Conservation (phyloP, 2,797 vertebrate species). For the Leptoclinus maculatus region DNA sequence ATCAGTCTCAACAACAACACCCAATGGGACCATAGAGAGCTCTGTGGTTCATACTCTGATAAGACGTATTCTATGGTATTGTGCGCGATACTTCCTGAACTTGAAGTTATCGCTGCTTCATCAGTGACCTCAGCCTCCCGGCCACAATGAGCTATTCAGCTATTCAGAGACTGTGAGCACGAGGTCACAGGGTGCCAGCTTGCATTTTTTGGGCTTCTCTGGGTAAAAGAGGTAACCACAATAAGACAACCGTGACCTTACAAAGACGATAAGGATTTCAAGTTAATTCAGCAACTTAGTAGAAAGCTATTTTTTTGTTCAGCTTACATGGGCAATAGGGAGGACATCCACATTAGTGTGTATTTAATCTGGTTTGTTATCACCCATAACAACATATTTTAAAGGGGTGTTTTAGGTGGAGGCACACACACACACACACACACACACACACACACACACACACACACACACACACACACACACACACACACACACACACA, state of each 20-base stretch:
- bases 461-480: too few relatives aligned
- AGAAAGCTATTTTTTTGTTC: neutral
- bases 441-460: too few relatives aligned
- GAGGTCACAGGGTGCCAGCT: conserved; percentile 29
- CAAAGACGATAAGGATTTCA: neutral
- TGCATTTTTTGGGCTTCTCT: conserved; percentile 23
- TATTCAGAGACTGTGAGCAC: conserved; percentile 17
- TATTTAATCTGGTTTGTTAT: neutral
- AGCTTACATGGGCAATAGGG: neutral
- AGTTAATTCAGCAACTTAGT: conserved; percentile 2
- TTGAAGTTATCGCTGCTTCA: conserved; percentile 55
- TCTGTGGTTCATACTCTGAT: conserved; percentile 10
- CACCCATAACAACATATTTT: neutral
- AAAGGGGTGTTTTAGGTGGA: neutral
- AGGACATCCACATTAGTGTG: neutral
- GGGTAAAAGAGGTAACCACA: conserved; percentile 28
- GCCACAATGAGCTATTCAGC: conserved; percentile 70
- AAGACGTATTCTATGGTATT: conserved; percentile 34
- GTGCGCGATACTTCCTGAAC: conserved; percentile 52
- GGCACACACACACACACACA: neutral
- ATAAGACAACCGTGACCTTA: conserved; percentile 22
- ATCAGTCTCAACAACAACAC: neutral
- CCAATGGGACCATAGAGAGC: neutral
- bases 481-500: too few relatives aligned
- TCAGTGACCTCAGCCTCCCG: conserved; percentile 57